phyloP scores from a whole-genome alignment of 1,140 invertebrate species.

The Trichomalopsis sarcophagae region DNA sequence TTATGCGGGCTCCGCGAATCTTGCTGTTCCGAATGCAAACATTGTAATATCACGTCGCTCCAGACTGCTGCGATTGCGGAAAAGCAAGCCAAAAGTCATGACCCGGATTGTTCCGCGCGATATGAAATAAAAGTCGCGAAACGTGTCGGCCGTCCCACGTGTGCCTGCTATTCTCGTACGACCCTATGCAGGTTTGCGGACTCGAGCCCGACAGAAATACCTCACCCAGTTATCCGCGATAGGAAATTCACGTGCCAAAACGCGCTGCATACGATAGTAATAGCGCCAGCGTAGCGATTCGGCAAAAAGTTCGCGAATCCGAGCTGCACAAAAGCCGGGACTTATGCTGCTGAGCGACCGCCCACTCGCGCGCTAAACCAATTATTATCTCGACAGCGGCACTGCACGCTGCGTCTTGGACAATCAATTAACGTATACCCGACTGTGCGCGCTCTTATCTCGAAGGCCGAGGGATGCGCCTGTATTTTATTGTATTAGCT shows the following conservation, averaged over 20 bases:
- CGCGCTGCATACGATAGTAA: neutral
- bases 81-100: too few relatives aligned
- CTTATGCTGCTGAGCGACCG: neutral
- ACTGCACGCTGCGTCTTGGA: slow-evolving; percentile 21
- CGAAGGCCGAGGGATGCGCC: too few relatives aligned
- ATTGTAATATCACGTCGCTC: too few relatives aligned
- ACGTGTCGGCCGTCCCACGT: too few relatives aligned
- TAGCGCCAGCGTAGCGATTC: too few relatives aligned
- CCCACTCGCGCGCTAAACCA: slow-evolving; percentile 5
- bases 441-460: neutral
- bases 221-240: neutral
- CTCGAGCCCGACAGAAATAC: neutral
- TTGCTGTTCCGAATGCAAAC: neutral
- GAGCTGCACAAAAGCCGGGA: too few relatives aligned
- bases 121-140: neutral
- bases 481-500: too few relatives aligned
- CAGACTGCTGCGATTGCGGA: too few relatives aligned
- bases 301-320: too few relatives aligned
- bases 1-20: neutral
- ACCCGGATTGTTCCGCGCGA: too few relatives aligned
- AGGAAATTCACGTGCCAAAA: neutral
- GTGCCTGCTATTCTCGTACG: neutral
- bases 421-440: slow-evolving; percentile 35
- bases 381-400: slow-evolving; percentile 34
- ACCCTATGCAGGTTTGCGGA: neutral